Conservation (phyloP, 2,797 vertebrate genomes). For the Poeciliopsis gracilis region DNA sequence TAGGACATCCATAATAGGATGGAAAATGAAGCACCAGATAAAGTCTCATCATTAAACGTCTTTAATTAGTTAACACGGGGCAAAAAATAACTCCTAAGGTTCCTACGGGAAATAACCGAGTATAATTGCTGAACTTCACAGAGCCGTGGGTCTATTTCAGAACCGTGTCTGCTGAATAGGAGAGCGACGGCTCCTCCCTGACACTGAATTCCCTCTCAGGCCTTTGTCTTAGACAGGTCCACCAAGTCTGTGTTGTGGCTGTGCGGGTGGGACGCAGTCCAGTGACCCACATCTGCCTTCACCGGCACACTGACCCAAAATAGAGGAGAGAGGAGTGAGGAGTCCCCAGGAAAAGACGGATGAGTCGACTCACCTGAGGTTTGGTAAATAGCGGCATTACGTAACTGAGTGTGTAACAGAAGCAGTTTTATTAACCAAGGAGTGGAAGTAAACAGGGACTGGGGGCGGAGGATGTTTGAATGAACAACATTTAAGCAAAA, state of each 20-base stretch:
- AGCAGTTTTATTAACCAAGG: not conserved
- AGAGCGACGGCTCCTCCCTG: slow-evolving; percentile 38
- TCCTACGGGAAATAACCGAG: slow-evolving; percentile 66
- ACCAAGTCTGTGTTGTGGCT: slow-evolving; percentile 63
- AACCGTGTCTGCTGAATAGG: slow-evolving; percentile 59
- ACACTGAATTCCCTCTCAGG: slow-evolving; percentile 75
- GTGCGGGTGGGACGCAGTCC: slow-evolving; percentile 63
- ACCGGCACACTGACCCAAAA: slow-evolving; percentile 77
- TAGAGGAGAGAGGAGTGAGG: slow-evolving; percentile 45
- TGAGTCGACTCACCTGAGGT: slow-evolving; percentile 3
- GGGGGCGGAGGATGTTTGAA: not conserved
- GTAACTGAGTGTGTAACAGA: slow-evolving; percentile 4
- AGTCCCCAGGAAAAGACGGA: slow-evolving; percentile 46
- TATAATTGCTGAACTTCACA: slow-evolving; percentile 72
- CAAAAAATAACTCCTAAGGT: slow-evolving; percentile 47
- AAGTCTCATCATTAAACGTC: slow-evolving; percentile 83
- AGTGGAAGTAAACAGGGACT: not conserved
- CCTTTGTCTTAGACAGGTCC: slow-evolving; percentile 76
- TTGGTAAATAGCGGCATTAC: slow-evolving; percentile 17
- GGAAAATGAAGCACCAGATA: slow-evolving; percentile 82
- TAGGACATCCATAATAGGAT: slow-evolving; percentile 82
- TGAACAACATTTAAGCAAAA: not conserved
- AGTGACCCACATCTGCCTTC: slow-evolving; percentile 72
- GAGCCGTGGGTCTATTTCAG: slow-evolving; percentile 66
- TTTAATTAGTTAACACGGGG: slow-evolving; percentile 81